phyloP scores from a whole-genome alignment of 2,113 vertebrate genomes.

The Thalassoma bifasciatum region DNA sequence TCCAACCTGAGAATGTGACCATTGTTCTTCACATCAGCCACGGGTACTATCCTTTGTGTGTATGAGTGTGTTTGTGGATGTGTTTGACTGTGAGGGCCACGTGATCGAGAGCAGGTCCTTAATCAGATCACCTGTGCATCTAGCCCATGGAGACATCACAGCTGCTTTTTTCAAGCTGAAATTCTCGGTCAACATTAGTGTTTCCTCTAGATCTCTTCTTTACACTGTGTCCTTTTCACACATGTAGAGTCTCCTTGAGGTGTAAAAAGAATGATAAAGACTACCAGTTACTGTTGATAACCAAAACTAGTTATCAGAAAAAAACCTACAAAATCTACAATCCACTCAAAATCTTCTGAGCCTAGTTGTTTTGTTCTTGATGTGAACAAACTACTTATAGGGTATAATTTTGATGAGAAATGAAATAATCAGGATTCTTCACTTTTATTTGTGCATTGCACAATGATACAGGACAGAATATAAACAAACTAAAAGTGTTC shows the following conservation, averaged over 20 bases:
- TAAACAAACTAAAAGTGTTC: too few relatives aligned
- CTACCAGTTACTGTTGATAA: neutral
- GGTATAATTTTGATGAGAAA: too few relatives aligned
- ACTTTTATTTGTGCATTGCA: too few relatives aligned
- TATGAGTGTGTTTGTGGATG: neutral
- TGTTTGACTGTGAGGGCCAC: constrained; percentile 50
- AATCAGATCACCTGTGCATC: constrained; percentile 70
- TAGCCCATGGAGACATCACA: constrained; percentile 48
- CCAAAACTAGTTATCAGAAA: too few relatives aligned
- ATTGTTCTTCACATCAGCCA: neutral
- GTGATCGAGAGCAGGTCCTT: constrained; percentile 68
- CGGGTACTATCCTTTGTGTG: constrained; percentile 43
- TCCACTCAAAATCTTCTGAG: too few relatives aligned
- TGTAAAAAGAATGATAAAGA: neutral
- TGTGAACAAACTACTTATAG: too few relatives aligned
- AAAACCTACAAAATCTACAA: too few relatives aligned
- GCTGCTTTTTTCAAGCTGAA: constrained; percentile 64
- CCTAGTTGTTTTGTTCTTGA: too few relatives aligned
- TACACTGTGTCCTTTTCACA: constrained; percentile 2
- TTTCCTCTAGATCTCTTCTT: neutral
- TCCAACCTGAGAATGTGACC: neutral
- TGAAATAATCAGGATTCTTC: too few relatives aligned
- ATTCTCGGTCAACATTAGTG: constrained; percentile 8
- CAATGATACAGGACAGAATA: too few relatives aligned
- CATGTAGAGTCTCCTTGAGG: neutral